These are phyloP conservation scores for Theristicus caerulescens DNA, from an alignment of 2,113 vertebrate species.

Conservation along the genomic window DNA sequence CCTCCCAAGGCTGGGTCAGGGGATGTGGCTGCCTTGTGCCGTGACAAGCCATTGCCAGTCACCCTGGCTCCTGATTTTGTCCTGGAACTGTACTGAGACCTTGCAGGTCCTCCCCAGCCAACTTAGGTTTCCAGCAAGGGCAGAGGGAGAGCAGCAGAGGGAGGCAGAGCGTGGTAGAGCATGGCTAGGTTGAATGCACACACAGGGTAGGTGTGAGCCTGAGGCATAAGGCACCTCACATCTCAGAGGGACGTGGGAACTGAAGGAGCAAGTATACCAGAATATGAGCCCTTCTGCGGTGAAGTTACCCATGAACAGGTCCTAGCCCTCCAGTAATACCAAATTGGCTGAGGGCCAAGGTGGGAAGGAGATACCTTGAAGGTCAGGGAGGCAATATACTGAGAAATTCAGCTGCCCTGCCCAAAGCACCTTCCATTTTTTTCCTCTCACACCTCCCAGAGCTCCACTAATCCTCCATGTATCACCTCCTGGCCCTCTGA, in stretches of 20 bases:
- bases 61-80: background rate
- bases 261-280: background rate
- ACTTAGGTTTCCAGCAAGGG: background rate
- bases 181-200: background rate
- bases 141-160: background rate
- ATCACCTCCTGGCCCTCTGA: background rate
- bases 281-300: background rate
- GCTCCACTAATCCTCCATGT: background rate
- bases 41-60: background rate
- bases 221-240: background rate
- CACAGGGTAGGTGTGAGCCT: background rate
- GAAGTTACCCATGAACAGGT: background rate
- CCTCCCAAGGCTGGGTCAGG: background rate
- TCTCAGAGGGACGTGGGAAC: background rate
- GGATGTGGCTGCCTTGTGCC: background rate
- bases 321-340: background rate
- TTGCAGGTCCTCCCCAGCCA: background rate
- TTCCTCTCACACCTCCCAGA: background rate
- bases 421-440: background rate
- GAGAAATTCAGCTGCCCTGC: background rate
- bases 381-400: background rate
- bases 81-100: background rate
- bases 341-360: background rate
- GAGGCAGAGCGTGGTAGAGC: background rate
- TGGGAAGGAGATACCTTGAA: background rate